A percentile compares a stretch with the other conserved stretches of the same genome.
phyloP scores from a whole-genome alignment of 2,888 invertebrate species.

The Macrophya alboannulata region DNA sequence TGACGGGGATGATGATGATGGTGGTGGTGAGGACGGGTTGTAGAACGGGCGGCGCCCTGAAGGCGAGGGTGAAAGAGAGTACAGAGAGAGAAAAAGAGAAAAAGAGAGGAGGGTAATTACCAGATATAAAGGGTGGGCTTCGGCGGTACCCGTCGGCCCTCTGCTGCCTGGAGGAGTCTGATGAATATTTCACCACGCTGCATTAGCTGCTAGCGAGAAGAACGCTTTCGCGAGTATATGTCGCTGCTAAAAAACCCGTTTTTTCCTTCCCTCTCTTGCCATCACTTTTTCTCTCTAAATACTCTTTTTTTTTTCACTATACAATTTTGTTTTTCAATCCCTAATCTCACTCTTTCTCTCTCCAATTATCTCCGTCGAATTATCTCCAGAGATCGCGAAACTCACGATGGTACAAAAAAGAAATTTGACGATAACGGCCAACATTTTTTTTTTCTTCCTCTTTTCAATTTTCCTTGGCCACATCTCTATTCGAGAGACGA shows the following conservation, averaged over 20 bases:
- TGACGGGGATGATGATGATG: conserved; percentile 1
- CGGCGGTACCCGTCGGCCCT: conserved; percentile 65
- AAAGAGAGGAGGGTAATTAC: conserved; percentile 75
- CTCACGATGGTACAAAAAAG: too few relatives aligned
- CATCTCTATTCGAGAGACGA: too few relatives aligned
- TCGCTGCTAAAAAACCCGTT: conserved; percentile 69
- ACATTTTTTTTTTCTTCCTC: too few relatives aligned
- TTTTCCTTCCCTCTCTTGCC: conserved; percentile 32
- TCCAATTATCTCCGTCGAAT: conserved; percentile 59
- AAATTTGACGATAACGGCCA: too few relatives aligned
- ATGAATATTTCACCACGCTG: conserved; percentile 79
- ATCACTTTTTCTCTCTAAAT: conserved; percentile 25
- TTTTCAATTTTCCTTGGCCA: too few relatives aligned
- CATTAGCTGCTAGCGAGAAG: conserved; percentile 76
- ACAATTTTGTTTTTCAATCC: conserved; percentile 47
- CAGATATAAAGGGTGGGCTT: conserved; percentile 78
- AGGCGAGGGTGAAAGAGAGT: conserved; percentile 53
- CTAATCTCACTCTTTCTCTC: conserved; percentile 39
- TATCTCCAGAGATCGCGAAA: too few relatives aligned
- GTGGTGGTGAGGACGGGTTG: not conserved
- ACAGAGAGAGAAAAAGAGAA: conserved; percentile 56
- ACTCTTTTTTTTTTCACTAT: conserved; percentile 24
- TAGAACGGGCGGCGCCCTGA: conserved; percentile 38
- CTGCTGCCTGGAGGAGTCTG: conserved; percentile 75
- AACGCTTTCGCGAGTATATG: conserved; percentile 69